A percentile compares a stretch with the other conserved stretches of the same genome.
These are phyloP conservation scores for Trichosurus vulpecula DNA, from an alignment of 2,797 vertebrate species.

Conservation along the genomic window DNA sequence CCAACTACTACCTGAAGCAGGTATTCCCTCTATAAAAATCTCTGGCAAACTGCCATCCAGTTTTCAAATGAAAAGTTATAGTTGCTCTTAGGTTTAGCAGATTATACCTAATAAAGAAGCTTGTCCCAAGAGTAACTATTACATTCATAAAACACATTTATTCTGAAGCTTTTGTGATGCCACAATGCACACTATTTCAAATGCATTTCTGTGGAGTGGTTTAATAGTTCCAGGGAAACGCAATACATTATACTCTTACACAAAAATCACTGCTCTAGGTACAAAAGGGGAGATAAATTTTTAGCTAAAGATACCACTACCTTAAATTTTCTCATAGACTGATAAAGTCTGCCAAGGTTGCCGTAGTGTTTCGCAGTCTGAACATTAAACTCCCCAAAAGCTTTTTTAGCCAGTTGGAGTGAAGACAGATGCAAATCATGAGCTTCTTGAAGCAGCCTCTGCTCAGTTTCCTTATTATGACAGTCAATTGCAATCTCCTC, in stretches of 20 bases:
- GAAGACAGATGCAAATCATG: slow-evolving; percentile 99
- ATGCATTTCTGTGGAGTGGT: neutral
- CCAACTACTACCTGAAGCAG: neutral
- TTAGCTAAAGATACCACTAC: slow-evolving; percentile 79
- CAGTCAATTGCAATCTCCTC: slow-evolving; percentile 99
- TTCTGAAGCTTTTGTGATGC: neutral
- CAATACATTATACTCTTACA: slow-evolving; percentile 4
- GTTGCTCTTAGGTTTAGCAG: slow-evolving; percentile 33
- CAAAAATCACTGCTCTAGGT: neutral
- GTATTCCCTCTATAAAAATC: neutral
- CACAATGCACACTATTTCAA: neutral
- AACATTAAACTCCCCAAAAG: slow-evolving; percentile 98
- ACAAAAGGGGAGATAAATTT: slow-evolving; percentile 53
- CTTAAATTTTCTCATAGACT: slow-evolving; percentile 99
- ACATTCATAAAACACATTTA: neutral
- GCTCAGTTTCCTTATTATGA: slow-evolving; percentile 99
- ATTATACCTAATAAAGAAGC: slow-evolving; percentile 15
- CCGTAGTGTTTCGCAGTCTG: slow-evolving; percentile 99
- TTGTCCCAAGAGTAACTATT: slow-evolving; percentile 32
- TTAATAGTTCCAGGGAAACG: slow-evolving; percentile 7
- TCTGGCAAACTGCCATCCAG: neutral
- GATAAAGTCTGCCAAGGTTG: slow-evolving; percentile 98
- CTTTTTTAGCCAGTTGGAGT: slow-evolving; percentile 97
- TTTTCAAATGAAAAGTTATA: neutral
- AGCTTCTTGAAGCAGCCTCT: slow-evolving; percentile 97